Evolutionary conservation across 2,797 vertebrate genomes (phyloP).

Genomic region (Hirundo rustica): DNA sequence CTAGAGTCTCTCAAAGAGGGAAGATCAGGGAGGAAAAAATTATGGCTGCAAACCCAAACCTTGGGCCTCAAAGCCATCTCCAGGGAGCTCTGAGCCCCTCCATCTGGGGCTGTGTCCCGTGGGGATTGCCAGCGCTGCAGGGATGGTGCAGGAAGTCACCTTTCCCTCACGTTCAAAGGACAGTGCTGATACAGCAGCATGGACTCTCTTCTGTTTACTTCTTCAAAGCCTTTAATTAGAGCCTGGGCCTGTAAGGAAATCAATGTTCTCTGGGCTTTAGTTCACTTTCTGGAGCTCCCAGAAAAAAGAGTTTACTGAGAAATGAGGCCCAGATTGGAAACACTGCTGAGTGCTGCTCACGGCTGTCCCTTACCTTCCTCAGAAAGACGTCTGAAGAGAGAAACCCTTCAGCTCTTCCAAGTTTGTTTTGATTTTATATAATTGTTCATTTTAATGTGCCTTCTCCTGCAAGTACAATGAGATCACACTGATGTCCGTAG

Average conservation of each 20-base stretch:
- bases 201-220: not conserved
- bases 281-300: not conserved
- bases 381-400: not conserved
- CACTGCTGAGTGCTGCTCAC: not conserved
- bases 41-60: not conserved
- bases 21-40: not conserved
- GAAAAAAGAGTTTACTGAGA: not conserved
- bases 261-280: not conserved
- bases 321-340: not conserved
- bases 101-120: not conserved
- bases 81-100: not conserved
- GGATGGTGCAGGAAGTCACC: not conserved
- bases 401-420: not conserved
- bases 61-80: not conserved
- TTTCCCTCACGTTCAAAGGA: not conserved
- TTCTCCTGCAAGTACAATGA: not conserved
- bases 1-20: not conserved
- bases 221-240: not conserved
- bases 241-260: not conserved
- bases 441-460: not conserved
- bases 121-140: not conserved
- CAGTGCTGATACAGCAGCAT: not conserved
- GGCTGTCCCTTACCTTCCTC: not conserved
- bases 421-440: not conserved
- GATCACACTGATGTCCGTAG: not conserved